Evolutionary conservation across 2,888 invertebrate species (phyloP).

Genomic region (Tiliacea citrago): DNA sequence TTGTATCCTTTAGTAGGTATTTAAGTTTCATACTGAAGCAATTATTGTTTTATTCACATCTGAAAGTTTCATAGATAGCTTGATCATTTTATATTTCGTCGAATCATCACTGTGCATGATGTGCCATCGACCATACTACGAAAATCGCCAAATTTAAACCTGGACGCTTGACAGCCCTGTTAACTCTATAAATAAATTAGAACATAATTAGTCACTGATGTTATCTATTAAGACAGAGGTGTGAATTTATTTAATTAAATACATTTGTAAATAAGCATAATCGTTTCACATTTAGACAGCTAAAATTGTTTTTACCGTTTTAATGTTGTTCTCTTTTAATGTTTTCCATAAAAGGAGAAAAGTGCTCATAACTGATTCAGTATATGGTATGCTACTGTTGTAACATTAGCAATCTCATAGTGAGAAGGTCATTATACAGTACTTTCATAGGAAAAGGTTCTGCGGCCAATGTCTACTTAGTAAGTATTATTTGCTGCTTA

Average conservation of each 20-base stretch:
- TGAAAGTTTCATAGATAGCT: background rate
- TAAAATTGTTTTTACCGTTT: background rate
- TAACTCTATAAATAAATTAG: background rate
- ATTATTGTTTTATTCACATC: background rate
- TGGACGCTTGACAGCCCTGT: background rate
- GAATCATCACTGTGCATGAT: no score
- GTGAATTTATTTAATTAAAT: constrained; percentile 27
- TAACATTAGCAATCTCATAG: constrained; percentile 8
- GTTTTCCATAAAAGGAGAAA: constrained; percentile 14
- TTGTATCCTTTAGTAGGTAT: background rate
- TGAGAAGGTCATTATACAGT: background rate
- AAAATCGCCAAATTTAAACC: background rate
- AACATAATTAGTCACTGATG: constrained; percentile 14
- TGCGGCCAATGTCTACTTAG: background rate
- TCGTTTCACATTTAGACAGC: background rate
- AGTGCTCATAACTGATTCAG: constrained; percentile 13
- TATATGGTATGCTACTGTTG: background rate
- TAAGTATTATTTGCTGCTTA: background rate
- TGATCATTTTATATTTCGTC: background rate
- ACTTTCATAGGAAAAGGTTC: background rate
- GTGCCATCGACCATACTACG: no score
- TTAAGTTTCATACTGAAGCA: background rate
- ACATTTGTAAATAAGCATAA: background rate
- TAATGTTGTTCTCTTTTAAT: background rate
- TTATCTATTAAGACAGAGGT: constrained; percentile 11